Evolutionary conservation across 2,888 invertebrate genomes (phyloP).

Genomic region (Pterobdella sp.): DNA sequence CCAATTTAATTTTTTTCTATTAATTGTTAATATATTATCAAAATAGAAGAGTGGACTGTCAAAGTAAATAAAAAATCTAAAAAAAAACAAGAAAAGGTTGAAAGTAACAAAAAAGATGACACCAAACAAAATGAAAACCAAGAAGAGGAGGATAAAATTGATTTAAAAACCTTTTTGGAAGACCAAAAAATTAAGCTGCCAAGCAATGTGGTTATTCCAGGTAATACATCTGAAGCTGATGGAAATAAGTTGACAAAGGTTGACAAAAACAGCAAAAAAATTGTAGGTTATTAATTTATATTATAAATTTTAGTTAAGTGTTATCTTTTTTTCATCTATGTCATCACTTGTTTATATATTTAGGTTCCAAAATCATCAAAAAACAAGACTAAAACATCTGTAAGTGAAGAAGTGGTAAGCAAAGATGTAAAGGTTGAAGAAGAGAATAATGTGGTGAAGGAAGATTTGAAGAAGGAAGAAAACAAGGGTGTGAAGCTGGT

Average conservation of each 20-base stretch:
- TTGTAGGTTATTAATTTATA: neutral
- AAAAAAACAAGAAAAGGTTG: constrained; percentile 4
- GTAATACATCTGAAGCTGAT: neutral
- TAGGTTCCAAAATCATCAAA: too few relatives aligned
- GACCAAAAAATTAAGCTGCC: neutral
- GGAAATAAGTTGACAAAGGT: constrained; percentile 1
- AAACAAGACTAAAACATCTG: too few relatives aligned
- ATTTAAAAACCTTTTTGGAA: neutral
- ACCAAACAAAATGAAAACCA: neutral
- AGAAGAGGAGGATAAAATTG: neutral
- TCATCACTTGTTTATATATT: neutral
- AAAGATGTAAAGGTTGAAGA: neutral
- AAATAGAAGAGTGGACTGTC: neutral
- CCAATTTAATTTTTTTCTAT: neutral
- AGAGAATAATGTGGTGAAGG: neutral
- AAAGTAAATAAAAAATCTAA: neutral
- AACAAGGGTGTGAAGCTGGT: neutral
- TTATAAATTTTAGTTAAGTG: neutral
- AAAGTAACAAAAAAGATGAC: neutral
- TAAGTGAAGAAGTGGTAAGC: too few relatives aligned
- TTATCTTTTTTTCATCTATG: neutral
- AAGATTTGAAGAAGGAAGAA: neutral
- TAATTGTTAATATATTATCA: neutral
- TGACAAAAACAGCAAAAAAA: neutral
- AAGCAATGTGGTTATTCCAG: neutral